Conservation (phyloP, 2,113 vertebrate species). For the Microcebus murinus region DNA sequence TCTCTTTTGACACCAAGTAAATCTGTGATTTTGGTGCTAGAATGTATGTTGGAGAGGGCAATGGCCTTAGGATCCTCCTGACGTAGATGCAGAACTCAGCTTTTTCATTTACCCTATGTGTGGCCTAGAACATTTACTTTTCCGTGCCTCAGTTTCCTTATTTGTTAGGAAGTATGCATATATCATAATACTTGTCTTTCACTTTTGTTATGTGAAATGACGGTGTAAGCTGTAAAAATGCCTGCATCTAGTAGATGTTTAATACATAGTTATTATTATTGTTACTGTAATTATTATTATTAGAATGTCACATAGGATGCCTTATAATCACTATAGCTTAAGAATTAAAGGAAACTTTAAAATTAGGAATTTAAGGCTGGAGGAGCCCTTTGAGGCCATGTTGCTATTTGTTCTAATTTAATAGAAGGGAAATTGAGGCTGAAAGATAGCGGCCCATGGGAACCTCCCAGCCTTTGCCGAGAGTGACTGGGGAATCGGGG, state of each 20-base stretch:
- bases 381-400: neutral
- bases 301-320: neutral
- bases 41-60: neutral
- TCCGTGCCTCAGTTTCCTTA: neutral
- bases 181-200: neutral
- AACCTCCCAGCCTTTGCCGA: neutral
- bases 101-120: neutral
- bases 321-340: neutral
- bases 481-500: rapidly evolving
- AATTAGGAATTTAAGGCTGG: neutral
- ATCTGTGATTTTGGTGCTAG: neutral
- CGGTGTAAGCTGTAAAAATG: neutral
- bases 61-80: neutral
- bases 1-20: neutral
- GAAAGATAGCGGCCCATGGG: neutral
- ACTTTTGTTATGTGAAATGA: neutral
- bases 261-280: neutral
- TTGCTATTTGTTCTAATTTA: neutral
- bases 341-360: neutral
- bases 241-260: too few species aligned
- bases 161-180: neutral
- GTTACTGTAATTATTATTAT: rapidly evolving
- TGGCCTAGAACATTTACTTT: neutral
- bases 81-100: rapidly evolving
- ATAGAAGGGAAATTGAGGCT: neutral